A percentile compares a stretch with the other conserved stretches of the same genome.
Conservation (phyloP, 1,140 invertebrate species). For the honey bee (Apis mellifera) region Amel_HAv3.1 CM009940.2:3709001-3709500, state of each 20-base stretch:
- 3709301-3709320: constrained; percentile 49
- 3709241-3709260: constrained; percentile 68
- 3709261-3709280: constrained; percentile 76
- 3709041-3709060: constrained; percentile 39
- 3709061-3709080: constrained; percentile 73
- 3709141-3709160: constrained; percentile 67
- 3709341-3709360: constrained; percentile 71
- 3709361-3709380: constrained; percentile 56
- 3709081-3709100: constrained; percentile 80
- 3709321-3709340: constrained; percentile 77
- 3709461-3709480: constrained; percentile 55
- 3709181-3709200: constrained; percentile 59
- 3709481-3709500: constrained; percentile 53
- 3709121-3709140: constrained; percentile 68
- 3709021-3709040: constrained; percentile 63
- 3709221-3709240: constrained; percentile 67
- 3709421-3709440: constrained; percentile 45
- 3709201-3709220: constrained; percentile 80
- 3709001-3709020: constrained; percentile 12
- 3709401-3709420: constrained; percentile 47
- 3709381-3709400: constrained; percentile 57
- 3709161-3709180: constrained; percentile 71
- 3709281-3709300: constrained; percentile 61
- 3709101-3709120: constrained; percentile 81
- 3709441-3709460: constrained; percentile 46